Conservation (phyloP, 2,888 invertebrate species). For the Drosophila fulvimacula region DNA sequence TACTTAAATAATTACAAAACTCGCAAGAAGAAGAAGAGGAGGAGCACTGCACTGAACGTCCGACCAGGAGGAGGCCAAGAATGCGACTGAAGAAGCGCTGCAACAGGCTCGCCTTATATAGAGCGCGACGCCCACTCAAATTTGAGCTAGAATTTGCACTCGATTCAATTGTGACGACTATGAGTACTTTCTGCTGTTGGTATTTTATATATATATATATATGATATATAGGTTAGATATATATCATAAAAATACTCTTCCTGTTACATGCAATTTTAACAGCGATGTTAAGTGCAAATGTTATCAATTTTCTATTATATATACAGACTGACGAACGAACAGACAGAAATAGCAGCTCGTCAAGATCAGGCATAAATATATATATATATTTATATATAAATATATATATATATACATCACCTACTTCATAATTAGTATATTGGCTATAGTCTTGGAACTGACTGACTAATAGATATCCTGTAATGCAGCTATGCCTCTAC, state of each 20-base stretch:
- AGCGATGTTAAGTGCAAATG: neutral
- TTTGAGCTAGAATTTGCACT: neutral
- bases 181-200: neutral
- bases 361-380: too few relatives aligned
- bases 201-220: too few relatives aligned
- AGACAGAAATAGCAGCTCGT: too few relatives aligned
- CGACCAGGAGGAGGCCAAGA: neutral
- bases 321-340: neutral
- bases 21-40: neutral
- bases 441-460: too few relatives aligned
- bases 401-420: too few relatives aligned
- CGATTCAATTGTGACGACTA: neutral
- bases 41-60: neutral
- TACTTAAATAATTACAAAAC: neutral
- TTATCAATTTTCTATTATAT: neutral
- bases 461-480: too few relatives aligned
- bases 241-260: neutral
- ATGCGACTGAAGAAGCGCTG: slow-evolving; percentile 1
- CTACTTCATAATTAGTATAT: too few relatives aligned
- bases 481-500: too few relatives aligned
- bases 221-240: too few relatives aligned
- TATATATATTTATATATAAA: too few relatives aligned
- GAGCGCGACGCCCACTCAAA: neutral
- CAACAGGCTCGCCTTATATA: neutral
- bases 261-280: neutral